These are phyloP conservation scores for Mormyrops attenuatus DNA, from an alignment of 2,797 vertebrate species.

Conservation along the genomic window DNA sequence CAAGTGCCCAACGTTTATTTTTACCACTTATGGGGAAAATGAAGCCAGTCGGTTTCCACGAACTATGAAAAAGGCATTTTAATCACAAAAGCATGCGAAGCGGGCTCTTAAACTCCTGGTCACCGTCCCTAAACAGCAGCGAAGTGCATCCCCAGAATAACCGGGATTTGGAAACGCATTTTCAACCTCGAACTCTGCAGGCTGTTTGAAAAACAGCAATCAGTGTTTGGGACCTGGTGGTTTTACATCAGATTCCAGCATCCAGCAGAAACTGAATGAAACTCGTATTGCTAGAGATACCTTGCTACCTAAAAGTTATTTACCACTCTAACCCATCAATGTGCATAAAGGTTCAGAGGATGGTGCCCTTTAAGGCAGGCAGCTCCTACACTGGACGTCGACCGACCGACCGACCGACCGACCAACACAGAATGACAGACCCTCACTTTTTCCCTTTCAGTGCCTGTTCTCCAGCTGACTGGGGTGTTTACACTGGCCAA, in stretches of 20 bases:
- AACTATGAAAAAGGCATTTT: slow-evolving; percentile 1
- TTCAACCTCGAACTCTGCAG: not conserved
- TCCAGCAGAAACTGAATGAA: not conserved
- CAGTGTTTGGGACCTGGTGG: not conserved
- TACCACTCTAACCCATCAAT: not conserved
- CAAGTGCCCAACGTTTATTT: not conserved
- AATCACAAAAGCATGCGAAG: not conserved
- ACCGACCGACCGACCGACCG: not conserved
- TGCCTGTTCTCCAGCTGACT: not conserved
- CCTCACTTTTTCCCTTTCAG: not conserved
- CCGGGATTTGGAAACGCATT: not conserved
- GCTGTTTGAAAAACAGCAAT: not conserved
- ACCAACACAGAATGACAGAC: not conserved
- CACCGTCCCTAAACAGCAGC: not conserved
- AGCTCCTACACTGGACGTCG: not conserved
- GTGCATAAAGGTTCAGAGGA: not conserved
- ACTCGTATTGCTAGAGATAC: not conserved
- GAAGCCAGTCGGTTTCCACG: not conserved
- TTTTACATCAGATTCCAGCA: not conserved
- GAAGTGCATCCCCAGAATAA: not conserved
- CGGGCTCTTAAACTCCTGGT: not conserved
- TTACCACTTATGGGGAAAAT: not conserved
- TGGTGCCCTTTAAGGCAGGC: not conserved
- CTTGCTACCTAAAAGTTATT: not conserved
- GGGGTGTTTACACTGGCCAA: not conserved